phyloP scores from a whole-genome alignment of 2,888 invertebrate species.

The Alloscopus bannaensis region DNA sequence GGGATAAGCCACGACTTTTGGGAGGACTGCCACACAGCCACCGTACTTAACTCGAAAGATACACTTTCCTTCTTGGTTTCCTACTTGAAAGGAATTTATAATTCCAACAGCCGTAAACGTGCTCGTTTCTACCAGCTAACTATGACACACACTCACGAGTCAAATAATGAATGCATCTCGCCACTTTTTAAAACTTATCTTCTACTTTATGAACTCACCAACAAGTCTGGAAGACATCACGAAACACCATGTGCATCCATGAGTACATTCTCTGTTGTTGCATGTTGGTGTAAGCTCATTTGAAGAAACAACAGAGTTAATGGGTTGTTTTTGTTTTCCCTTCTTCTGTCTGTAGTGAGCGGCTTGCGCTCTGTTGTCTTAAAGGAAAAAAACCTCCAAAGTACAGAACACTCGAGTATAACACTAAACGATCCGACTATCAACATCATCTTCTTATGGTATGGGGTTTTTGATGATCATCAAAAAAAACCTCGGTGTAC shows the following conservation, averaged over 20 bases:
- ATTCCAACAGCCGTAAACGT: background rate
- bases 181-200: background rate
- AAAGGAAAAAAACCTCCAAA: too few species aligned
- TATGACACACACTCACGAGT: too few species aligned
- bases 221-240: background rate
- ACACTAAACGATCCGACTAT: conserved; percentile 23
- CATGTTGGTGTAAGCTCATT: conserved; percentile 31
- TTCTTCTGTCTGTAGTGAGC: conserved; percentile 2
- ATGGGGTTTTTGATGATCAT: too few species aligned
- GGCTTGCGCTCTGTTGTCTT: too few species aligned
- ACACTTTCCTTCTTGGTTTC: background rate
- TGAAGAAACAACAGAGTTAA: conserved; percentile 45
- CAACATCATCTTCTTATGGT: conserved; percentile 7
- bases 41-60: too few species aligned
- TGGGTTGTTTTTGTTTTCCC: conserved; percentile 51
- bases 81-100: background rate
- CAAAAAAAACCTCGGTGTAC: background rate
- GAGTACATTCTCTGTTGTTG: too few species aligned
- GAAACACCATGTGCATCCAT: background rate
- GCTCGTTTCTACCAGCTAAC: too few species aligned
- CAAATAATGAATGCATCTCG: background rate
- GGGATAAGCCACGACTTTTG: conserved; percentile 36
- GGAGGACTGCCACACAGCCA: conserved; percentile 16
- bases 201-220: background rate
- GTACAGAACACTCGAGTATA: background rate